Percentiles rank a stretch among this genome's conserved stretches.
phyloP scores from a whole-genome alignment of 1,140 invertebrate genomes.

The Leptopilina boulardi region DNA sequence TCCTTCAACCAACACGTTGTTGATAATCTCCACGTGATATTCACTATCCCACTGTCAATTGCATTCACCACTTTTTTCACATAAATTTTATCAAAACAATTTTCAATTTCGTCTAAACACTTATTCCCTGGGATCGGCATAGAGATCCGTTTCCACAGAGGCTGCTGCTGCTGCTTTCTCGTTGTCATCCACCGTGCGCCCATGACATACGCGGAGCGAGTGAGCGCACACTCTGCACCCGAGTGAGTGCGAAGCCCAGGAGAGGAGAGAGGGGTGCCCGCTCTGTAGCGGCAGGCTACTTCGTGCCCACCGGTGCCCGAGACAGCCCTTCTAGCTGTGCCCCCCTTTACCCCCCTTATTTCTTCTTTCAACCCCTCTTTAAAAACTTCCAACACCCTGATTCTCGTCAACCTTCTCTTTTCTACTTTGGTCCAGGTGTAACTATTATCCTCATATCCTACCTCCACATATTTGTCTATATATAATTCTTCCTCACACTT shows the following conservation, averaged over 20 bases:
- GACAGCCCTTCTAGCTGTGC: conserved; percentile 36
- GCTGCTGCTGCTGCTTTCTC: conserved; percentile 43
- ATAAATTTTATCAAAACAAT: conserved; percentile 6
- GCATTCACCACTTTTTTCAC: background rate
- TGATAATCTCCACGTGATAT: conserved; percentile 13
- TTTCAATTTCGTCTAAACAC: background rate
- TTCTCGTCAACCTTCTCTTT: background rate
- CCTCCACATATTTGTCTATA: conserved; percentile 18
- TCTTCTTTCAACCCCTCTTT: conserved; percentile 45
- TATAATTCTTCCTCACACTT: background rate
- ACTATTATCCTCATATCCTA: conserved; percentile 37
- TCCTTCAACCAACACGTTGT: background rate
- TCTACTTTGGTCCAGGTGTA: conserved; percentile 50
- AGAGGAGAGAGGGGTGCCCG: conserved; percentile 36
- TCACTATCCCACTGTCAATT: background rate
- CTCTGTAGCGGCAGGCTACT: conserved; percentile 45
- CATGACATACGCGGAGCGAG: conserved; percentile 70
- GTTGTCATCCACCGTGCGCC: conserved; percentile 62
- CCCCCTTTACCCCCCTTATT: conserved; percentile 51
- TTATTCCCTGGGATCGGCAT: conserved; percentile 54
- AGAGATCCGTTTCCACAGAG: conserved; percentile 54
- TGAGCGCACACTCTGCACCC: conserved; percentile 62
- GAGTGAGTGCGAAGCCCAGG: conserved; percentile 53
- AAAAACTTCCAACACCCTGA: conserved; percentile 37
- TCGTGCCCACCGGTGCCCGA: conserved; percentile 38